Evolutionary conservation across 2,888 invertebrate species (phyloP).

Genomic region (Cheilosia grossa): DNA sequence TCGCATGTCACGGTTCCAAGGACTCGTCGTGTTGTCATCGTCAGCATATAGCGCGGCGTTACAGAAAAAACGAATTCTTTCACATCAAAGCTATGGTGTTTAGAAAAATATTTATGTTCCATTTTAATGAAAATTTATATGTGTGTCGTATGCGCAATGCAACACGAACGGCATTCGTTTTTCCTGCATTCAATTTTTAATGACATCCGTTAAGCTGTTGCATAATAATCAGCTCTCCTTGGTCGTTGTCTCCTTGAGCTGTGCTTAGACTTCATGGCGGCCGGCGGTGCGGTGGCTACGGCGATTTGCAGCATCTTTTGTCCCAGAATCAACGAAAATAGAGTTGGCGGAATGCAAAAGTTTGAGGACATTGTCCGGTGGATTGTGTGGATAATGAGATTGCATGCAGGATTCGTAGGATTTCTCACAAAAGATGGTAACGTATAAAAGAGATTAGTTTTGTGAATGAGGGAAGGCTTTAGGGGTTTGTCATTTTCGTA

Average conservation of each 20-base stretch:
- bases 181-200: constrained; percentile 37
- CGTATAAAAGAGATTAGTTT: background rate
- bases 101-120: constrained; percentile 40
- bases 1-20: constrained; percentile 15
- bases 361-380: constrained; percentile 23
- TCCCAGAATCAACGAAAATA: background rate
- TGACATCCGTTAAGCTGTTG: constrained; percentile 52
- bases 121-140: constrained; percentile 7
- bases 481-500: background rate
- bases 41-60: background rate
- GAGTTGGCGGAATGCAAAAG: background rate
- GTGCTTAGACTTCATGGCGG: constrained; percentile 32
- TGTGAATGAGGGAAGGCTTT: background rate
- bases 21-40: constrained; percentile 9
- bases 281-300: background rate
- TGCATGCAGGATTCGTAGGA: background rate
- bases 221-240: constrained; percentile 52
- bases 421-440: background rate
- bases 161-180: constrained; percentile 1
- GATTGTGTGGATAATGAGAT: constrained; percentile 22
- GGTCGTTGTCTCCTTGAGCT: constrained; percentile 39
- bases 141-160: background rate
- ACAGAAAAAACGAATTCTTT: constrained; percentile 1
- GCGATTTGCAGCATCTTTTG: background rate
- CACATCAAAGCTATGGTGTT: constrained; percentile 3